Base-by-base conservation (phyloP, 2,888 invertebrate genomes). In the Tetramorium bicarinatum region DNA sequence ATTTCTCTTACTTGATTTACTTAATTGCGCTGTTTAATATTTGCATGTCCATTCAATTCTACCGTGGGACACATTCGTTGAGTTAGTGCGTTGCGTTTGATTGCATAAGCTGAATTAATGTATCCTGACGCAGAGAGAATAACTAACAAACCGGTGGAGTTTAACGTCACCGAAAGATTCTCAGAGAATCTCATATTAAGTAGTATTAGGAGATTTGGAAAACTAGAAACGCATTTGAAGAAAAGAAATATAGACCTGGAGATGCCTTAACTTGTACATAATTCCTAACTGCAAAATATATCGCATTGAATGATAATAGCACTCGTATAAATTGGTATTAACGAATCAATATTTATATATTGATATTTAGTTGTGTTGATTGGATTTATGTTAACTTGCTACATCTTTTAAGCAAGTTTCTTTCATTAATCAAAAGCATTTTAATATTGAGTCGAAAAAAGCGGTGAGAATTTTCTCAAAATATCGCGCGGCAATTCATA, bases 61-160 rank as follows among this genome's bases (percentile, higher is more conserved):
- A 64, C n/a, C 34, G 41, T 34, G 61, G 15, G 15, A n/a, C 7
- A 38, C 38, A 8, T 34, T 13, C 52, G 47, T 64, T 77, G 29
- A 77, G 13, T 54, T 74, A 74, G 44, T n/a, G 29, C 47, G 44
- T 61, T 3, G 59, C 11, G 8, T 74, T 56, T 77, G 29, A 66
- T 66, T 66, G 41, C 54, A 15, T 54, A 77, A 77, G 66, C 54
- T n/a, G 52, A 25, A 77, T 66, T 77, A 66, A 66, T 66, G 66
- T 38, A 66, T 8, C 41, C 25, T n/a, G 9, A 66, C 8, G 38
- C 11, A 6, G 25, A 25, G 15, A n/a, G 18, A 64, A 38, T 76
- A 66, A 66, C 25, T 77, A 77, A 44, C n/a, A 66, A 76, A 52
- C 41, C 29, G 8, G 8, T 38, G 6, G 29, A 64, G n/a, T 74